Base-by-base conservation (phyloP, 53 echinoderm and acorn worm species). In the Luidia sarsii region DNA sequence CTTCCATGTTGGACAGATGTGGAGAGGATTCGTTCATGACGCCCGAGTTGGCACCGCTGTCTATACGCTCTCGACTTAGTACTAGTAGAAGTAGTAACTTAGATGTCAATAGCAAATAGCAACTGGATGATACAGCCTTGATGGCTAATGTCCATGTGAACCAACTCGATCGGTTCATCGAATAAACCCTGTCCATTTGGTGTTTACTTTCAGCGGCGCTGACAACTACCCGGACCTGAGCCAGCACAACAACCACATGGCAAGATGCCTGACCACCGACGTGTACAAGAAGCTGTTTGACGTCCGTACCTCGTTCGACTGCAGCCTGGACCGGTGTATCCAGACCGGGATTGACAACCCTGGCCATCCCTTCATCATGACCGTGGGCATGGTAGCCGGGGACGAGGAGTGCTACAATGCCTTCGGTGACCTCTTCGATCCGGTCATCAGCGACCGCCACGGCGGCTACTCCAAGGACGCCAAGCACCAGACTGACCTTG, bases 341-440 rank as follows among this genome's bases (percentile, higher is more conserved):
- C 89, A 92, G 64, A 92, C 92, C 11, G 92, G 92, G 25, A 83
- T 92, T 51, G 89, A 92, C 71, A 92, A 92, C 67, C 92, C 92
- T 7, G 92, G 92, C n/a, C 92, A 92, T 51, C 92, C 92, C 6
- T 87, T 80, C 80, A 92, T 92, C 83, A 89, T 89, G 86, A 92
- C 92, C 11, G 89, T 89, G 25, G 92, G 92, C 43, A 64, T 83
- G 65, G 92, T 92, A 4, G 92, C 92, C 22, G 92, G 92, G 16
- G 92, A 92, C 48, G 92, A 92, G 38, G 89, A 92, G 31, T 79
- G 73, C 22, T 92, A 92, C 71, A 89, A 89, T 25, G 82, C 86
- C 18, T 92, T 89, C 61, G 77, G 68, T 5, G 86, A 86, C 63
- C 79, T 92, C 37, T 92, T 86, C 34, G 89, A 92, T 33, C 86